These are phyloP conservation scores for Epistrophe eligans DNA, from an alignment of 2,888 invertebrate genomes.

Conservation along the genomic window DNA sequence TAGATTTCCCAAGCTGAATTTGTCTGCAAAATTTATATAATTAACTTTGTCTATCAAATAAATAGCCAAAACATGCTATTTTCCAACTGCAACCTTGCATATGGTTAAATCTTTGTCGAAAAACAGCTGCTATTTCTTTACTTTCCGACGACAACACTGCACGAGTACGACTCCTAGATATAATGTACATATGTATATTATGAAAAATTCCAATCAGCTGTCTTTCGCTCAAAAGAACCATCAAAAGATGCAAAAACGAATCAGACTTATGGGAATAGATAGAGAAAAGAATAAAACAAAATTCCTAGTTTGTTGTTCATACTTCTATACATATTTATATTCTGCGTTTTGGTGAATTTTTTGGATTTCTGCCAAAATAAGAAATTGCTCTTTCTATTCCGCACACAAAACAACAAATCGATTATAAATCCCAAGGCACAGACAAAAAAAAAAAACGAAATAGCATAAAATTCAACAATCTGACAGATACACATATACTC, in stretches of 20 bases:
- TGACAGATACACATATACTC: conserved; percentile 57
- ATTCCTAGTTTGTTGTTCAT: conserved; percentile 15
- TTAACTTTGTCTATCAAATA: conserved; percentile 42
- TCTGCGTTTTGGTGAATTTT: conserved; percentile 26
- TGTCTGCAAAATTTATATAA: conserved; percentile 22
- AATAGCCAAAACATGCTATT: conserved; percentile 14
- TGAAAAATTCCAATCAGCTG: conserved; percentile 72
- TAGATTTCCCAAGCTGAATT: background rate
- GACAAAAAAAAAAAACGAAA: conserved; percentile 5
- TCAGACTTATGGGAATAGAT: background rate
- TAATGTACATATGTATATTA: background rate
- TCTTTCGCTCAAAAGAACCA: conserved; percentile 24
- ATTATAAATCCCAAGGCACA: conserved; percentile 65
- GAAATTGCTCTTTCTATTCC: conserved; percentile 40
- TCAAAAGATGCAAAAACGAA: conserved; percentile 2
- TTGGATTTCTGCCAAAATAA: conserved; percentile 56
- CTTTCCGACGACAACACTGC: conserved; percentile 26
- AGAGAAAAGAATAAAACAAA: background rate
- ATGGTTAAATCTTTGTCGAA: conserved; percentile 2
- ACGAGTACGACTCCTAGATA: background rate
- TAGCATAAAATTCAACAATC: conserved; percentile 62
- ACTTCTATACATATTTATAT: background rate
- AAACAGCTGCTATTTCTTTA: conserved; percentile 21
- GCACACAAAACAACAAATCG: conserved; percentile 61
- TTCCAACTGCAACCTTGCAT: conserved; percentile 16